Evolutionary conservation across 2,888 invertebrate genomes (phyloP), one percentile per base, ranked within the genome.

Genomic region (Ceramica pisi): DNA sequence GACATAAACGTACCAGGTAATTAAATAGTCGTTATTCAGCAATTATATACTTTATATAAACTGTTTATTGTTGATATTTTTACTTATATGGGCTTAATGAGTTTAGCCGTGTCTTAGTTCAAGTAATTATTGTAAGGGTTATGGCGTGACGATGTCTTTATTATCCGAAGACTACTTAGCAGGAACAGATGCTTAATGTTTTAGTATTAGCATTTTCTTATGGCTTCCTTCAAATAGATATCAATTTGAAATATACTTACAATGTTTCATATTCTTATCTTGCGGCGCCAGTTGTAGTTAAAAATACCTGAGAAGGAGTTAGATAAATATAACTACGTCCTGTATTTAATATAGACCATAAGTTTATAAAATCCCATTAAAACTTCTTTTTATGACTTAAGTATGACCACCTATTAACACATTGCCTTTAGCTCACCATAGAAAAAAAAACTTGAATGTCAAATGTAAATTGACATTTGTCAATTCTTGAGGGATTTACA

Each of bases 21-120:
- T 90, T 90, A 91, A 87, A 90, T 80, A 75, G 87, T 88, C 89
- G 80, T 91, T 91, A 91, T 80, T 81, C 80, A 75, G 61, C 80
- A 69, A 83, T 86, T 84, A 84, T 78, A 64, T 85, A 72, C 63
- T 77, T 72, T 82, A 80, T 78, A 68, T 75, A 82, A 56, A 68
- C 67, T 46, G 82, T 82, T 74, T 77, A 65, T 70, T 75, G 81
- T 80, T 68, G 61, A 38, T 82, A 75, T 75, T 82, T 82, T 71
- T 71, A 68, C 68, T 68, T 71, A 65, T 76, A 70, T 61, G 67
- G 66, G 59, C 55, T 61, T 79, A 82, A 80, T 81, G 68, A 64
- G 66, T 63, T 65, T 46, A 60, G 71, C 62, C 62, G 72, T 79
- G 73, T 56, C 50, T 71, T 55, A 71, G 65, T 74, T 72, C 61